These are phyloP conservation scores for Origma solitaria DNA, from an alignment of 2,113 vertebrate species.

Conservation along the genomic window DNA sequence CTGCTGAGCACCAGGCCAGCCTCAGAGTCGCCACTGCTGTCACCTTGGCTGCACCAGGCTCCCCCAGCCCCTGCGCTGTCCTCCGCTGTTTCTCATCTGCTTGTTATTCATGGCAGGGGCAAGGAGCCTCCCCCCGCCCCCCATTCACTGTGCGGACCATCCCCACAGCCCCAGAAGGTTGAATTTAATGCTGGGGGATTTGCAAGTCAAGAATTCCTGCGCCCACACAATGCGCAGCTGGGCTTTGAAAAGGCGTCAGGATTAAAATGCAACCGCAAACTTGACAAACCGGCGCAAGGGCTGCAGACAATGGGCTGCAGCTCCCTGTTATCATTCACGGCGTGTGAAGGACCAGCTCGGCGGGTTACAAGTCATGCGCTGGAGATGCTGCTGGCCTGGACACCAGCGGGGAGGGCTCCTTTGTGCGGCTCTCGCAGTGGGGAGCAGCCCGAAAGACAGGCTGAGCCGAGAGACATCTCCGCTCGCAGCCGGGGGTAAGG, in stretches of 20 bases:
- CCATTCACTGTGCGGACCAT: neutral
- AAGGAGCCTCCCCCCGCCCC: neutral
- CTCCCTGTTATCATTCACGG: slow-evolving; percentile 44
- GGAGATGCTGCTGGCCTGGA: slow-evolving; percentile 37
- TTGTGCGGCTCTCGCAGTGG: slow-evolving; percentile 15
- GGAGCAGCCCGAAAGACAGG: neutral
- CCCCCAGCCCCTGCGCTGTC: neutral
- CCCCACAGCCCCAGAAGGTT: slow-evolving; percentile 53
- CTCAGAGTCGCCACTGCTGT: neutral
- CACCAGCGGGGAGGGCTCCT: slow-evolving; percentile 20
- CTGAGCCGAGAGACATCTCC: neutral
- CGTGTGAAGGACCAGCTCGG: slow-evolving; percentile 39
- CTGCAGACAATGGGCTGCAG: slow-evolving; percentile 43
- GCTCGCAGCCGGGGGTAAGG: neutral
- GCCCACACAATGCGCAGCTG: slow-evolving; percentile 56
- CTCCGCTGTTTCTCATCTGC: slow-evolving; percentile 38
- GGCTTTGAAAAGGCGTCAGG: slow-evolving; percentile 55
- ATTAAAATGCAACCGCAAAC: slow-evolving; percentile 63
- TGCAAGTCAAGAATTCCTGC: slow-evolving; percentile 66
- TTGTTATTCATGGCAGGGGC: slow-evolving; percentile 64
- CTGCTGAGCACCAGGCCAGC: neutral
- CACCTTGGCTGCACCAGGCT: slow-evolving; percentile 6
- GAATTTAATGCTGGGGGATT: slow-evolving; percentile 64
- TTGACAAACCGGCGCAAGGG: slow-evolving; percentile 37
- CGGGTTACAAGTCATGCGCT: slow-evolving; percentile 20